These are phyloP conservation scores for Tadarida brasiliensis DNA, from an alignment of 2,797 vertebrate genomes.

Conservation along the genomic window DNA sequence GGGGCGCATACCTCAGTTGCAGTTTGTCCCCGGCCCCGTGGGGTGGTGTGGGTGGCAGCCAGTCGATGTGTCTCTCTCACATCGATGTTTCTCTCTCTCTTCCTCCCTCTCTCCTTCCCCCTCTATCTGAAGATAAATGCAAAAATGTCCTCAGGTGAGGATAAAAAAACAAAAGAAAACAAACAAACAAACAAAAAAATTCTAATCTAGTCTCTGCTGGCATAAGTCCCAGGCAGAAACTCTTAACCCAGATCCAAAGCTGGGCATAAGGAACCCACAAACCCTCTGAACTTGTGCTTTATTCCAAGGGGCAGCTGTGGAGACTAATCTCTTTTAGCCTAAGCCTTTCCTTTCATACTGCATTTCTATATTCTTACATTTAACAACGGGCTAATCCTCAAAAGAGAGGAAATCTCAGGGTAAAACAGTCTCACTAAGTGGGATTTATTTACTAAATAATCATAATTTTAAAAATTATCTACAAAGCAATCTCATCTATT, in stretches of 20 bases:
- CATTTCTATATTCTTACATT: constrained; percentile 2
- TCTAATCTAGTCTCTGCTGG: constrained; percentile 21
- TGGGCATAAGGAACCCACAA: not conserved
- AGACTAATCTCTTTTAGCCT: not conserved
- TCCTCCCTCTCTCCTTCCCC: too few relatives aligned
- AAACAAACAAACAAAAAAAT: not conserved
- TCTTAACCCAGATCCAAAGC: constrained; percentile 5
- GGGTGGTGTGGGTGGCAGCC: too few relatives aligned
- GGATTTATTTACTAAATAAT: not conserved
- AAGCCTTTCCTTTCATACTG: not conserved
- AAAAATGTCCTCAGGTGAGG: too few relatives aligned
- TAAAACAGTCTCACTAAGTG: not conserved
- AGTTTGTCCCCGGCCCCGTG: too few relatives aligned
- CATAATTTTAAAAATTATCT: not conserved
- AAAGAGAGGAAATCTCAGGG: not conserved
- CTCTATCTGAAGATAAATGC: too few relatives aligned
- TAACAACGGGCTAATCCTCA: not conserved
- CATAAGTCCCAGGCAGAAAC: not conserved
- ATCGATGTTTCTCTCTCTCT: too few relatives aligned
- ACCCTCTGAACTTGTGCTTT: not conserved
- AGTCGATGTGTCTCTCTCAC: too few relatives aligned
- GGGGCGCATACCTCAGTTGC: too few relatives aligned
- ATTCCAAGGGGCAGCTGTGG: not conserved
- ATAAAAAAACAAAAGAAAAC: too few relatives aligned
- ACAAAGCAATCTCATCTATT: not conserved